Evolutionary conservation across 2,113 vertebrate species (phyloP).

Genomic region (Calyptomena viridis): DNA sequence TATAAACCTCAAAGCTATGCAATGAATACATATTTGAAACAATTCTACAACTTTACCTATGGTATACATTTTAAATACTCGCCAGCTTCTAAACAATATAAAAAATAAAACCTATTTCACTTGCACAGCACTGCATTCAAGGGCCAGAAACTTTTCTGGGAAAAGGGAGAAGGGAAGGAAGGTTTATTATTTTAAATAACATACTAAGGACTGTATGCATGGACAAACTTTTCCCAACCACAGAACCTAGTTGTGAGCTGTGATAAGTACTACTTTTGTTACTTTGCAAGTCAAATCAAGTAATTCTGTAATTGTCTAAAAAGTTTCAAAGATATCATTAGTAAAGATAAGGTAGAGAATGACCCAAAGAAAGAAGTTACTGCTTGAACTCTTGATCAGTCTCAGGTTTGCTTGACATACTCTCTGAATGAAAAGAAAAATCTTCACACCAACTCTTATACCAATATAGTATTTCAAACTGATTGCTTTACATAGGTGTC

Average conservation of each 20-base stretch:
- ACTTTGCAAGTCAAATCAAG: not conserved
- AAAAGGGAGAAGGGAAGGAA: not conserved
- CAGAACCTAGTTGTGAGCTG: not conserved
- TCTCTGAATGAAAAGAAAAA: not conserved
- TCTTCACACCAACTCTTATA: not conserved
- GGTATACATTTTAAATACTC: not conserved
- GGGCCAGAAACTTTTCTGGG: not conserved
- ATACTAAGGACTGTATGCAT: fast-evolving
- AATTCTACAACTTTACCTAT: not conserved
- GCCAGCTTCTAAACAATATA: not conserved
- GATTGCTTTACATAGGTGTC: not conserved
- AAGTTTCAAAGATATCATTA: not conserved
- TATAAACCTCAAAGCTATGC: not conserved
- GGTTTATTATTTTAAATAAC: not conserved
- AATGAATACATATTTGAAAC: not conserved
- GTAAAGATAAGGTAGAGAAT: not conserved
- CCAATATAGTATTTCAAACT: not conserved
- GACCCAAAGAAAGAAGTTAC: not conserved
- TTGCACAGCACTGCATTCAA: not conserved
- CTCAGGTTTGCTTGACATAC: not conserved
- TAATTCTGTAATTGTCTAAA: not conserved
- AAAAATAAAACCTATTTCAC: not conserved
- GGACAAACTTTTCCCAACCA: not conserved
- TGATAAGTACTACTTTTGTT: not conserved
- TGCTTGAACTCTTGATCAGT: not conserved